phyloP scores from a whole-genome alignment of 1,140 invertebrate genomes.

The Elysia chlorotica region DNA sequence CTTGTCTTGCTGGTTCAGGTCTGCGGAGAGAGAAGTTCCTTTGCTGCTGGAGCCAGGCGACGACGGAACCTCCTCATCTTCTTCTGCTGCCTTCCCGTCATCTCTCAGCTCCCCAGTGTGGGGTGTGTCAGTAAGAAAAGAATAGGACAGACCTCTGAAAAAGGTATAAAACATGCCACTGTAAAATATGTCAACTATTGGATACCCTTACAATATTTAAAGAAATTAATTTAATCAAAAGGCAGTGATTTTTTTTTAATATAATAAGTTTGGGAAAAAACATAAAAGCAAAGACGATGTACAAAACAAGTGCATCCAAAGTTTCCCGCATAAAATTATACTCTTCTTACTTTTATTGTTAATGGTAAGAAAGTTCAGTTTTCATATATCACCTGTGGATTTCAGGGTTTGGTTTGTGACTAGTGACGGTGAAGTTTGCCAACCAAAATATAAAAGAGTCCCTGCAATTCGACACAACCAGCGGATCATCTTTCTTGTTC shows the following conservation, averaged over 20 bases:
- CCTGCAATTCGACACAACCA: constrained; percentile 46
- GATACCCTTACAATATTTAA: too few relatives aligned
- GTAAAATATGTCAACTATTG: too few relatives aligned
- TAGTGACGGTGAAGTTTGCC: constrained; percentile 42
- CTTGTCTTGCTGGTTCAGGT: constrained; percentile 29
- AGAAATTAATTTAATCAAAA: too few relatives aligned
- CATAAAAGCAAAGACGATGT: too few relatives aligned
- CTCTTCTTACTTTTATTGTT: too few relatives aligned
- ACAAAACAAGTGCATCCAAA: too few relatives aligned
- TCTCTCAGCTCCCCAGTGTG: constrained; percentile 15
- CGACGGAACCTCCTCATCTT: constrained; percentile 23
- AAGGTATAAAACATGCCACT: too few relatives aligned
- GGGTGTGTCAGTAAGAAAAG: constrained; percentile 33
- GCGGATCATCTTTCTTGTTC: constrained; percentile 41
- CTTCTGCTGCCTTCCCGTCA: constrained; percentile 25
- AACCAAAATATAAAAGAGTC: constrained; percentile 54
- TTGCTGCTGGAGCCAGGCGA: constrained; percentile 43
- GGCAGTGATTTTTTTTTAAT: too few relatives aligned
- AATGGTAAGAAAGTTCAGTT: too few relatives aligned
- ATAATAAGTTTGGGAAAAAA: too few relatives aligned
- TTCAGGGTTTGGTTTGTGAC: constrained; percentile 37
- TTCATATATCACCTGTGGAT: constrained; percentile 38
- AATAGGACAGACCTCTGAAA: constrained; percentile 40
- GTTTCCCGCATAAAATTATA: too few relatives aligned
- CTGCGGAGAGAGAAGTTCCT: constrained; percentile 44